Base-by-base conservation (phyloP, 2,888 invertebrate genomes). In the Lamellibrachia columna region DNA sequence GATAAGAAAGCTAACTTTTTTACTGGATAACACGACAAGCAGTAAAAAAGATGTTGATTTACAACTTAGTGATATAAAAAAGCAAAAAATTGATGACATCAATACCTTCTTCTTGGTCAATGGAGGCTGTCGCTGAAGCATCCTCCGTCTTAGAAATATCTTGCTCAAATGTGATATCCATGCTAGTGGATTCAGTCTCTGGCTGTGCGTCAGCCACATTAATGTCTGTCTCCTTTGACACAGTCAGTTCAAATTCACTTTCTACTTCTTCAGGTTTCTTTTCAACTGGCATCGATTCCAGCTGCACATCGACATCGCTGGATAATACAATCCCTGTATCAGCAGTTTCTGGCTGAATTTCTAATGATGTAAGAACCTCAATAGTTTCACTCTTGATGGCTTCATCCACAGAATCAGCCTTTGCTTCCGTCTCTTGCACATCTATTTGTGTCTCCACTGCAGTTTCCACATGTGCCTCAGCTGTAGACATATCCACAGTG, bases 91-190 rank as follows among this genome's bases (percentile, higher is more conserved):
- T 75, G 75, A 75, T 75, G 22, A 22, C 75, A 75, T 75, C 22
- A 75, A 75, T 75, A 75, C 75, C 75, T 75, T 75, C 75, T 75
- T 75, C 75, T n/a, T 75, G 75, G 4, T 75, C 15, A n/a, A 75
- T 75, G 75, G 75, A 75, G 75, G 75, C 75, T 22, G 75, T 75
- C 22, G 22, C 75, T 75, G 75, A 75, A 75, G n/a, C 75, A 75
- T 75, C 75, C n/a, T 75, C 75, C 6, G 75, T 60, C 60, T 11
- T 75, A 75, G 75, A 58, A 58, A 58, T 75, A n/a, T 75, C 75
- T 91, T 52, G 52, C 22, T 91, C 91, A 52, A 91, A 91, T 53
- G 91, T 53, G 55, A 91, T 55, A 53, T 91, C 91, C 91, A 55
- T 53, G 53, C 53, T 4, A 91, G 91, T n/a, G 15, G 53, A 52